Base-by-base conservation (phyloP, 1,140 invertebrate species). In the Chionoecetes opilio region DNA sequence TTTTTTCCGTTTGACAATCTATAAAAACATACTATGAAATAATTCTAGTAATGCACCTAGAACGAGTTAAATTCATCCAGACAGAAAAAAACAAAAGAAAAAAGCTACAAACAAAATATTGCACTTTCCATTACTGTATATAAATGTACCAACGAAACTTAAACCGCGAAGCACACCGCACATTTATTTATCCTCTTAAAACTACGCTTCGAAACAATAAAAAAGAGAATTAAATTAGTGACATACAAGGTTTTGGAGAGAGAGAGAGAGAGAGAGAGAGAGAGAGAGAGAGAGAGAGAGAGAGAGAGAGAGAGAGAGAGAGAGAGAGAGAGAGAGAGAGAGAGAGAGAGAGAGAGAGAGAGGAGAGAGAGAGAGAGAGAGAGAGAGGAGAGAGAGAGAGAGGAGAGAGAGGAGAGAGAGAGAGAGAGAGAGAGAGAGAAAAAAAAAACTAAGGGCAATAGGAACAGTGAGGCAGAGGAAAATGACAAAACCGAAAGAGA, bases 401-500 rank as follows among this genome's bases (percentile, higher is more conserved):
- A n/a, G n/a, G n/a, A n/a, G n/a, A n/a, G n/a, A n/a, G n/a, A n/a
- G n/a, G n/a, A n/a, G 5, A 46, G 41, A 46, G 5, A 46, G 41
- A 46, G 5, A 46, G 14, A 5, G 5, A 46, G 41, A 46, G 5
- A 46, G 41, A 46, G 5, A 46, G 41, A 46, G 41, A 5, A 46
- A 14, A 46, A 46, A 46, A 46, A 46, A 46, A 8, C 41, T 8
- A 75, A 75, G n/a, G 8, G n/a, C 26, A 75, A 75, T 5, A 75
- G 2, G 46, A 53, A 3, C 46, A 53, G 46, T 53, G 46, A 53
- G 46, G 46, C 46, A 11, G 46, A 75, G 63, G n/a, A 75, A 75
- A 75, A 75, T 75, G 63, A 75, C 63, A 75, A 75, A 75, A 21
- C 63, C 6, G n/a, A 75, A 75, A 75, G n/a, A 75, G n/a, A 75